Evolutionary conservation across 2,113 vertebrate species (phyloP).

Genomic region (Sorex fumeus): DNA sequence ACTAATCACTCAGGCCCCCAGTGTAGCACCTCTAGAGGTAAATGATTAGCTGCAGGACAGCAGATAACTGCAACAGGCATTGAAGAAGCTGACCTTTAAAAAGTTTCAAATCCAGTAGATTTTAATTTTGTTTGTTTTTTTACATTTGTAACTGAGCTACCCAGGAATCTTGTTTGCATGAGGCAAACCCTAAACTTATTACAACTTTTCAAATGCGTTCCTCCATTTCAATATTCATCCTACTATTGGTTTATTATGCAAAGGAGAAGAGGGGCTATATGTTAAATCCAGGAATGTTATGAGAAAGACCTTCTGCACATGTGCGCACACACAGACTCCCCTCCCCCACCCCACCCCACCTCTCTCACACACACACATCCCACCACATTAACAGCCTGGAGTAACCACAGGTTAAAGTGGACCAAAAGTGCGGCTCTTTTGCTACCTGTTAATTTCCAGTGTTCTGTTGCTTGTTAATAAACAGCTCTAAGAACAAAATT

Average conservation of each 20-base stretch:
- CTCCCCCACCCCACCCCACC: no score
- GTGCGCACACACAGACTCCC: not conserved
- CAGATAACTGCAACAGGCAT: constrained; percentile 86
- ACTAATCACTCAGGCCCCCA: not conserved
- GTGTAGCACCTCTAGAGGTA: constrained; percentile 85
- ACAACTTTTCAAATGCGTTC: constrained; percentile 84
- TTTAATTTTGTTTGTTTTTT: constrained; percentile 78
- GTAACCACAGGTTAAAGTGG: constrained; percentile 89
- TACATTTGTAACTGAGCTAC: constrained; percentile 83
- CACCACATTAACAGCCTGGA: no score
- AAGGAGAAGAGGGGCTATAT: constrained; percentile 79
- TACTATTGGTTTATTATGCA: constrained; percentile 87
- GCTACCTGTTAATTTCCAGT: constrained; percentile 83
- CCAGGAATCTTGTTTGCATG: constrained; percentile 77
- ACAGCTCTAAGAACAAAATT: constrained; percentile 89
- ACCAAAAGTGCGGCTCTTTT: constrained; percentile 85
- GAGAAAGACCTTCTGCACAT: constrained; percentile 83
- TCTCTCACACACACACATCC: constrained; percentile 31
- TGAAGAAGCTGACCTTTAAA: constrained; percentile 87
- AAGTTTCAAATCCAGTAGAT: constrained; percentile 73
- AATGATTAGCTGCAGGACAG: constrained; percentile 86
- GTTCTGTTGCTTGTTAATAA: constrained; percentile 88
- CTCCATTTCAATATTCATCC: constrained; percentile 86
- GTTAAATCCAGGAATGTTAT: constrained; percentile 85
- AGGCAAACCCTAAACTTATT: constrained; percentile 83